Evolutionary conservation across 2,113 vertebrate genomes (phyloP), one percentile per base, ranked within the genome.

Genomic region (Agapornis roseicollis): DNA sequence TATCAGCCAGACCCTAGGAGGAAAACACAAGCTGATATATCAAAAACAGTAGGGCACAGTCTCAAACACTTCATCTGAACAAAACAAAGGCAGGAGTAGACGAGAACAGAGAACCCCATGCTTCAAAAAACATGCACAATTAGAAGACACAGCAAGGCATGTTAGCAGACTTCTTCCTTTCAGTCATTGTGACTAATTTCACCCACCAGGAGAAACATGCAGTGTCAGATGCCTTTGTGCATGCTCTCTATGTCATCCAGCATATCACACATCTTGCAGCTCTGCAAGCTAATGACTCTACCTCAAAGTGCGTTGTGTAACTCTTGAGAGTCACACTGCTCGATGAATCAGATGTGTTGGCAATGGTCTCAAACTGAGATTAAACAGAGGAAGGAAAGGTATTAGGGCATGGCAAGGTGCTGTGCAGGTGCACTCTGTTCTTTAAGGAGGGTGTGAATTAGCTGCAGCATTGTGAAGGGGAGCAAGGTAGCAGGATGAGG

Each of bases 251-350:
- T 27, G 29, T 44, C 73, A 68, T 14, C 50, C 85, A 79, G 58
- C 87, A 95, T 63, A 86, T 77, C 92, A 89, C 95, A 83, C 46
- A 6, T 33, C 63, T 58, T 47, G 52, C 50, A 86, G 16, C 79
- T 65, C 20, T 63, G 33, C 92, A 85, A 83, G 53, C 83, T 69
- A 66, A 53, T 7, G 17, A 79, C 94, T 97, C 61, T 99, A 99
- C 99, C 99, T 99, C 99, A 23, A 98, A 97, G 97, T 98, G 98
- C 96, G 97, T 97, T 58, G 98, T 99, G 98, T 99, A 99, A 96
- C 99, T 98, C 98, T 99, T 99, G 95, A 99, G 98, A 42, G 98
- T 99, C 96, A 99, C 98, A 11, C 96, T 99, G 98, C 98, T 98
- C 42, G 99, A 98, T 92, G 98, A 98, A 85, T 99, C 99, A 22